Evolutionary conservation across 1,140 invertebrate species (phyloP).

Genomic region (Solenopsis invicta): DNA sequence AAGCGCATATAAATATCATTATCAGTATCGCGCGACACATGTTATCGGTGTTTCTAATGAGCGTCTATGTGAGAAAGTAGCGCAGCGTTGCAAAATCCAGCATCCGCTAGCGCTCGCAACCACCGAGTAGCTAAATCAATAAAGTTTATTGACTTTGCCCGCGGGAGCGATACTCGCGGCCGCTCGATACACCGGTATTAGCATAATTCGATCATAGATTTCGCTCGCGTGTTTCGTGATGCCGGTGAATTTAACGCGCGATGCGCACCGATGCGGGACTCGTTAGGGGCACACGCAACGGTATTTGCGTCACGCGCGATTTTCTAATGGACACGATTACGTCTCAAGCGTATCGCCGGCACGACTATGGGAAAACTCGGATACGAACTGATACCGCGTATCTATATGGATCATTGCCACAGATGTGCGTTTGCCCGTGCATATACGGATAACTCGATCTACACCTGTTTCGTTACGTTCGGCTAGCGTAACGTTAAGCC

Average conservation of each 20-base stretch:
- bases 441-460: not conserved
- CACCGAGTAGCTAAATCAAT: constrained; percentile 38
- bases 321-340: constrained; percentile 23
- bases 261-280: constrained; percentile 14
- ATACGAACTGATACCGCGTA: constrained; percentile 32
- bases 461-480: constrained; percentile 5
- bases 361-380: constrained; percentile 11
- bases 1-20: constrained; percentile 3
- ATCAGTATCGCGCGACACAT: constrained; percentile 1
- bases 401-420: constrained; percentile 25
- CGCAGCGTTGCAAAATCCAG: not conserved
- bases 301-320: constrained; percentile 23
- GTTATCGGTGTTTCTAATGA: constrained; percentile 30
- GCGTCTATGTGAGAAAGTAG: not conserved
- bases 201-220: constrained; percentile 50
- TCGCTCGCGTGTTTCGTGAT: constrained; percentile 20
- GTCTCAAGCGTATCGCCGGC: not conserved
- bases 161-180: constrained; percentile 27
- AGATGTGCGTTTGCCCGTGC: constrained; percentile 13
- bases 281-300: constrained; percentile 16
- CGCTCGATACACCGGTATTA: constrained; percentile 31
- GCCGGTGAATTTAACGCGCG: constrained; percentile 31
- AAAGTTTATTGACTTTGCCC: constrained; percentile 47
- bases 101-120: not conserved
- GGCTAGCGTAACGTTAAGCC: constrained; percentile 3